Base-by-base conservation (phyloP, 2,797 vertebrate species). In the Gymnothorax javanicus region DNA sequence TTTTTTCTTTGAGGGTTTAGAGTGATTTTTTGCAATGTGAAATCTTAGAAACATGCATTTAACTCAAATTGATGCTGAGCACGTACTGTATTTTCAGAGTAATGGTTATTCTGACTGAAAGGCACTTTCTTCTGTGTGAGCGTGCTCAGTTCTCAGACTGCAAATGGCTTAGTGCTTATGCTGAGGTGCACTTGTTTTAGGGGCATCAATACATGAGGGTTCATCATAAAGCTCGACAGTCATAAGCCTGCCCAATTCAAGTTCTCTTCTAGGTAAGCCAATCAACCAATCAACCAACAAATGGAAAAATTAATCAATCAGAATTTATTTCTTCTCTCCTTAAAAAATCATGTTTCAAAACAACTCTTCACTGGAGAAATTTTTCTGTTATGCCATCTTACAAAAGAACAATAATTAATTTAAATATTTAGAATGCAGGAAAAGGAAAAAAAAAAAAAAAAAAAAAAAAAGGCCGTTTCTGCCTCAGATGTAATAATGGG, bases 71-170 rank as follows among this genome's bases (percentile, higher is more conserved):
- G 56, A 81, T 56, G 17, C 77, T 2, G 52, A n/a, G 52, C 50
- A 56, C 20, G 20, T 81, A 20, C 56, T 56, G 20, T 81, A 20
- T 81, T 56, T 54, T n/a, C 77, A 54, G 17, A 81, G 77, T 50
- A n/a, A 81, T 56, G 77, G 77, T n/a, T 77, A 43, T 50, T 81
- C 77, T 81, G 25, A 54, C 77, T 81, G 17, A 23, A 56, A 81
- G 52, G 77, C 77, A 81, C 77, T 54, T 54, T 81, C 52, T 81
- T 52, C 50, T 81, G 77, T 9, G 15, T 81, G 77, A 77, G 73
- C 43, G 52, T 52, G 17, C 52, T 56, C 7, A 56, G 20, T 81
- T 20, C 77, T 81, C 77, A 81, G 50, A 56, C 50, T 81, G 77
- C 52, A 81, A 81, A 81, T 77, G 23, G 73, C 13, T 77, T 77